Base-by-base conservation (phyloP, 2,113 vertebrate genomes). In the Rissa tridactyla region DNA sequence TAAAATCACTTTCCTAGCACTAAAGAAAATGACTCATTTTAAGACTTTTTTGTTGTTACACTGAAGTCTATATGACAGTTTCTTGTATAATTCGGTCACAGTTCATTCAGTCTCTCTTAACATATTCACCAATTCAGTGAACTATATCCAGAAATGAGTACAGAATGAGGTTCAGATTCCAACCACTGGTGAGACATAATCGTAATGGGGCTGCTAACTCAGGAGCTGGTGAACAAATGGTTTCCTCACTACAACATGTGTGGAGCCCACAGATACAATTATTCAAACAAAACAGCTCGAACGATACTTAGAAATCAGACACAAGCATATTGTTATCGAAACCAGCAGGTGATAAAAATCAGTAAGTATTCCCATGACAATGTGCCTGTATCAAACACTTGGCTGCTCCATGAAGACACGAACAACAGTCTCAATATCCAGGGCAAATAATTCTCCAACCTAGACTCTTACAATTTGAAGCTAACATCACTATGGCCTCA, bases 1-100 rank as follows among this genome's bases (percentile, higher is more conserved):
- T 54, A 80, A 92, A 94, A 82, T 73, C 64, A 76, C 46, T 51
- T 93, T 49, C 49, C 51, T 49, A 90, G 54, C 38, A 65, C 27
- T 61, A 44, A 68, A 88, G 61, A 90, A 96, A 90, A 77, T 77
- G 34, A 90, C 54, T 86, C 23, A 80, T 91, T 95, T 94, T 87
- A 89, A 77, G 78, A 77, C 29, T 55, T 90, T 71, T 89, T 42
- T 72, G 68, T 82, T 88, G 29, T 83, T 82, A 70, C 36, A 46
- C 14, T 46, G 15, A 12, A 88, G 71, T 22, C 46, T 87, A 3
- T 77, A 52, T 20, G 69, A 60, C 68, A 89, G 34, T 64, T 86
- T 92, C 54, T 90, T 54, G 19, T 57, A 65, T 68, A 91, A 84
- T 73, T 82, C 3, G 13, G 49, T 91, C 49, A 61, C 36, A 76